phyloP scores from a whole-genome alignment of 2,113 vertebrate species.

The Shinisaurus crocodilurus region DNA sequence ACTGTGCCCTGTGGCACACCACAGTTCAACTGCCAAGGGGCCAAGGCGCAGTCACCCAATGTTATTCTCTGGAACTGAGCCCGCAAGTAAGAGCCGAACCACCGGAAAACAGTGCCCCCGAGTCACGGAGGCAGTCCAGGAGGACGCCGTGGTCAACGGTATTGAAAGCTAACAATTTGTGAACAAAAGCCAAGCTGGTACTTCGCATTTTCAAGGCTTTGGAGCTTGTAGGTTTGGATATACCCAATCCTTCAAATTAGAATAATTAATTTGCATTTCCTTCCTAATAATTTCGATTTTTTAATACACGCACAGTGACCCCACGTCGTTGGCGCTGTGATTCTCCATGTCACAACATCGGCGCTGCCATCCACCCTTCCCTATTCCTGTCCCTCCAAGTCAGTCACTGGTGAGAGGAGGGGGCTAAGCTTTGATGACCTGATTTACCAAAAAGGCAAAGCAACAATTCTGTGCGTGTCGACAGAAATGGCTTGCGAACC shows the following conservation, averaged over 20 bases:
- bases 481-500: neutral
- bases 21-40: no score
- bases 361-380: neutral
- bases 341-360: neutral
- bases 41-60: no score
- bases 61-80: no score
- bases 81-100: no score
- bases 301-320: neutral
- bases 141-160: no score
- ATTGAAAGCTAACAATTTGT: neutral
- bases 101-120: no score
- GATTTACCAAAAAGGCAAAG: neutral
- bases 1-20: no score
- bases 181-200: neutral
- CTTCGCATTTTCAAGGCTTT: neutral
- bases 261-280: neutral
- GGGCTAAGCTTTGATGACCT: slow-evolving; percentile 5
- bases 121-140: no score
- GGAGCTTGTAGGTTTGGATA: neutral
- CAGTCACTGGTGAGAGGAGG: neutral
- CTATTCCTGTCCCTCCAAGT: slow-evolving; percentile 11
- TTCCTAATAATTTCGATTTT: no score
- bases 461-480: neutral
- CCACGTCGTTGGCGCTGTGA: no score
- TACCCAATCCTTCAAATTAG: neutral